Base-by-base conservation (phyloP, 2,888 invertebrate genomes). In the Trisateles emortualis region DNA sequence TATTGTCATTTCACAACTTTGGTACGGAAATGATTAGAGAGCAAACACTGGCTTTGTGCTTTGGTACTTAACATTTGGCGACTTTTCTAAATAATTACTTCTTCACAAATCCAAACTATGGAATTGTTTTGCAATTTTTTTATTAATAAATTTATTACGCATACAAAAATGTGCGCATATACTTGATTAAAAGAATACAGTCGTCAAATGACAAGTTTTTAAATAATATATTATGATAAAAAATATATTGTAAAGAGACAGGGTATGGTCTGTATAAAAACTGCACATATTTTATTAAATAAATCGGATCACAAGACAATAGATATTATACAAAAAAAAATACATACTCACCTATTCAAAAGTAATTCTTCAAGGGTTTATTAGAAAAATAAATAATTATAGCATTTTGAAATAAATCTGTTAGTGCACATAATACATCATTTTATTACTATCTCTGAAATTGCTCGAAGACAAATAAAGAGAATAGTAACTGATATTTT, bases 1-100 rank as follows among this genome's bases (percentile, higher is more conserved):
- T 90, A 90, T 90, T 90, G 90, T 90, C 90, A 78, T 78, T 83
- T 81, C 89, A 90, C 88, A 86, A 88, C 83, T 83, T 84, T 77
- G 80, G 78, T 79, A 78, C 59, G 64, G 66, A 63, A 64, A 65
- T 60, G 51, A 57, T 53, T 45, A 61, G 63, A 68, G 64, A 64
- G 56, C 52, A 43, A 52, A 52, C 45, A 44, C 33, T 35, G 44
- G 14, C 44, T 54, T 68, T 56, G 52, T 60, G 51, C 45, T 58
- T 55, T 3, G 40, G 36, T 24, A 9, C 10, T 49, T 6, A 14
- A 14, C n/a, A 47, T 52, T 58, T 48, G 54, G 59, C 50, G 49
- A 52, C 52, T 44, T 42, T 55, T 40, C 22, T 30, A 39, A 5
- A 24, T 9, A 6, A 16, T 16, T 26, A 17, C 3, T 17, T 30